Conservation (phyloP, 1,140 invertebrate species). For the Drosophila tsacasi region DNA sequence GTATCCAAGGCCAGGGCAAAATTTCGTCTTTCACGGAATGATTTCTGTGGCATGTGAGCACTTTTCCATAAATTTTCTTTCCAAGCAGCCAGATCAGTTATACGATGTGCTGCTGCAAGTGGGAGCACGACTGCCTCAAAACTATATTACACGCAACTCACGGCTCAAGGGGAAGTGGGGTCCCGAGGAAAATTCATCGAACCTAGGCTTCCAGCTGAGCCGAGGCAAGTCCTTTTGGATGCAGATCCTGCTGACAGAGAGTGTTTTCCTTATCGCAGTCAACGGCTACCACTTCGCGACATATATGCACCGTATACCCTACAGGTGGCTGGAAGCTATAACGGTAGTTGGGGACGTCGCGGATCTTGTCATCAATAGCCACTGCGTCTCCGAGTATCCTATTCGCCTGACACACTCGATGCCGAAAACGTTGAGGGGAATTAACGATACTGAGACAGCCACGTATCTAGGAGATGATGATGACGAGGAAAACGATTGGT, state of each 20-base stretch:
- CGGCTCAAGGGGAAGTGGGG: conserved; percentile 87
- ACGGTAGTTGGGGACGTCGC: conserved; percentile 56
- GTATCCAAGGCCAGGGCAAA: conserved; percentile 45
- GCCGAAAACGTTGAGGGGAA: conserved; percentile 6
- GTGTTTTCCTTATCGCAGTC: conserved; percentile 87
- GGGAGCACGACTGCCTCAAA: conserved; percentile 89
- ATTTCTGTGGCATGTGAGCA: conserved; percentile 57
- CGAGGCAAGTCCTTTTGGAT: conserved; percentile 83
- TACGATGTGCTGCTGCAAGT: conserved; percentile 91
- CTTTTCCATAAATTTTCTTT: conserved; percentile 58
- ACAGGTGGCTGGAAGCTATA: conserved; percentile 85
- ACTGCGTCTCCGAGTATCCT: conserved; percentile 61
- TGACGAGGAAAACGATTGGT: conserved; percentile 17
- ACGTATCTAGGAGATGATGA: not conserved
- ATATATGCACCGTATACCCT: conserved; percentile 88
- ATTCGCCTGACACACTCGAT: conserved; percentile 38
- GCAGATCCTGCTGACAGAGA: conserved; percentile 80
- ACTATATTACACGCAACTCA: conserved; percentile 90
- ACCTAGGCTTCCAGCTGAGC: conserved; percentile 69
- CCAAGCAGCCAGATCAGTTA: not conserved
- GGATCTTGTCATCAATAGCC: conserved; percentile 50
- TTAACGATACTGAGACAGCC: not conserved
- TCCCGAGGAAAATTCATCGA: conserved; percentile 87
- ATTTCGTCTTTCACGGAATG: conserved; percentile 66
- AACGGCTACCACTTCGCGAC: conserved; percentile 90